phyloP scores from a whole-genome alignment of 1,140 invertebrate species.

The Drosophila tristis region DNA sequence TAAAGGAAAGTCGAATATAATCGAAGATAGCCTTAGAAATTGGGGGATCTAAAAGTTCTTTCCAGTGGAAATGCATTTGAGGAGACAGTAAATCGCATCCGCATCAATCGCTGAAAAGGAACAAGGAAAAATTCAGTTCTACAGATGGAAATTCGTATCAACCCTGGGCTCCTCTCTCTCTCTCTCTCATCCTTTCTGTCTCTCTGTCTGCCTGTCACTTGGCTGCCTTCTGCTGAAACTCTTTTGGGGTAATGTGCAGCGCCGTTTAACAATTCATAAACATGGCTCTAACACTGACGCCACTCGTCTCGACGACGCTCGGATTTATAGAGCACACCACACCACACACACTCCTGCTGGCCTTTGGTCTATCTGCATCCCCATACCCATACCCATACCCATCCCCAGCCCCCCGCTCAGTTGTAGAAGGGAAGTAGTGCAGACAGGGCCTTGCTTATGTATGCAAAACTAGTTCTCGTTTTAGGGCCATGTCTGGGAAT shows the following conservation, averaged over 20 bases:
- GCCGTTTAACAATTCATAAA: constrained; percentile 81
- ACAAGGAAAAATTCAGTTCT: background rate
- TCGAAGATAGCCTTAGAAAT: too few species aligned
- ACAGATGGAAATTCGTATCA: background rate
- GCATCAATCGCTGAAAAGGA: too few species aligned
- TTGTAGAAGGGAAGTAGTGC: constrained; percentile 70
- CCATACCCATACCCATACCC: background rate
- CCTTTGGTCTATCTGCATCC: constrained; percentile 6
- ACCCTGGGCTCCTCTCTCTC: constrained; percentile 36
- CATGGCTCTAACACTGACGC: constrained; percentile 71
- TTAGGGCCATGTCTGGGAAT: constrained; percentile 81
- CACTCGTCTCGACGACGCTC: constrained; percentile 60
- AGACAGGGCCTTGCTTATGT: constrained; percentile 72
- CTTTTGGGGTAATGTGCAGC: constrained; percentile 46
- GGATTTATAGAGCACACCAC: constrained; percentile 30
- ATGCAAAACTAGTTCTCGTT: constrained; percentile 81
- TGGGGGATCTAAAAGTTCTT: too few species aligned
- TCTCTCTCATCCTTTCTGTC: background rate
- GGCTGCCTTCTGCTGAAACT: constrained; percentile 32
- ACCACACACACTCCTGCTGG: background rate
- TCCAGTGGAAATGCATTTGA: too few species aligned
- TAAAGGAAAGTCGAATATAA: background rate
- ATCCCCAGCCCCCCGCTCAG: background rate
- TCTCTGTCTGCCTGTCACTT: constrained; percentile 28
- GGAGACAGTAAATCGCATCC: too few species aligned